Conservation (phyloP, 2,888 invertebrate species). For the Platycheirus albimanus region DNA sequence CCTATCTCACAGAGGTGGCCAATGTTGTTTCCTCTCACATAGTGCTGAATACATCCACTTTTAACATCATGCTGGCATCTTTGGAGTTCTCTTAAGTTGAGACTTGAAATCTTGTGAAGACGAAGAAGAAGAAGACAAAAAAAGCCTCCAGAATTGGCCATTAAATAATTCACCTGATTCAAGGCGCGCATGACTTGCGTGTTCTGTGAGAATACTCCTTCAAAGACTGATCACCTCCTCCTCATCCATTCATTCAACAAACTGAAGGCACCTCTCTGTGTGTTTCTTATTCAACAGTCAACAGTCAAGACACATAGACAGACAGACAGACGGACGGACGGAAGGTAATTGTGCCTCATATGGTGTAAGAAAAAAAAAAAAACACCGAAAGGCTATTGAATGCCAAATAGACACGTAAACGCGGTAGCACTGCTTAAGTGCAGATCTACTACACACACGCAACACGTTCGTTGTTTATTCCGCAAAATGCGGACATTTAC, state of each 20-base stretch:
- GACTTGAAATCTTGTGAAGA: constrained; percentile 21
- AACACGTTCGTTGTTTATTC: constrained; percentile 67
- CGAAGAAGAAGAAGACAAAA: constrained; percentile 4
- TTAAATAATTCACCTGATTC: constrained; percentile 74
- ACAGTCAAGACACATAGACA: not conserved
- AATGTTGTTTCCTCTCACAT: constrained; percentile 25
- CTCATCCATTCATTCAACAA: constrained; percentile 56
- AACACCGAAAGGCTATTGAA: constrained; percentile 53
- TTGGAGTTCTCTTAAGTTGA: constrained; percentile 16
- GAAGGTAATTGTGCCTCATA: constrained; percentile 70
- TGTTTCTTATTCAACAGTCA: constrained; percentile 9
- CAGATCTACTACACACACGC: constrained; percentile 72
- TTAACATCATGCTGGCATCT: constrained; percentile 63
- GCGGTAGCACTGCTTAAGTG: constrained; percentile 69
- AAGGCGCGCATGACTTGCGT: constrained; percentile 73
- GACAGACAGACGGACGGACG: constrained; percentile 46
- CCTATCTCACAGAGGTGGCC: constrained; percentile 48
- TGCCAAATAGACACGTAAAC: constrained; percentile 74
- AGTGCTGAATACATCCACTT: constrained; percentile 48
- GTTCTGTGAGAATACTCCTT: constrained; percentile 68
- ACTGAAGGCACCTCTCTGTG: constrained; percentile 41
- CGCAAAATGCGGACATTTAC: constrained; percentile 70
- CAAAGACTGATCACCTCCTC: constrained; percentile 57
- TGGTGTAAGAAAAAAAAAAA: constrained; percentile 42
- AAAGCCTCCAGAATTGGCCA: constrained; percentile 63